Evolutionary conservation across 2,888 invertebrate species (phyloP), one percentile per base, ranked within the genome.

Genomic region (Ophion ventricosus): DNA sequence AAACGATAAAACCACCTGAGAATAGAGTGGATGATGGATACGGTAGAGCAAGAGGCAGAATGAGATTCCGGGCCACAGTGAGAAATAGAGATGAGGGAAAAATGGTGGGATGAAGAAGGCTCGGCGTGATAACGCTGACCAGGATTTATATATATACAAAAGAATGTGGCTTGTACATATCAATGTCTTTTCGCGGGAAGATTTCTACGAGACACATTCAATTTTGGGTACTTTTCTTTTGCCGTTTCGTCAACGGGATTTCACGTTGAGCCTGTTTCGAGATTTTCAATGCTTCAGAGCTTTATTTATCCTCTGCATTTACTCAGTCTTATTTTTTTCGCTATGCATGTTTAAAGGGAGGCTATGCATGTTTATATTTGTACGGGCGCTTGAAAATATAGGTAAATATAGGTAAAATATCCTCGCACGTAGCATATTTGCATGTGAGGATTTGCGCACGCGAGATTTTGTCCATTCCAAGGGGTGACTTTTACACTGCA

Each of bases 81-180:
- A 70, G 54, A 70, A 56, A 72, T 76, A 61, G 72, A 26, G 64
- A 64, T 64, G 35, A 64, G 59, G 69, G 49, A 70, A 74, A 57
- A 75, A 40, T 49, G 66, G 70, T 43, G 43, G 61, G 78, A 66
- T 56, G 76, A 73, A 79, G 70, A 82, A 73, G 80, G 54, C 75
- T 77, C 82, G 75, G 64, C 61, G n/a, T 81, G 84, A 87, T 86
- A 85, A 85, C 85, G 82, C 85, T 86, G 87, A 87, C 87, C 86
- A 82, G 66, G 61, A 63, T 80, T 81, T 84, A 49, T 43, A 43
- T 43, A 43, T 43, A 10, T 61, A 61, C 35, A 29, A 29, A 14
- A 73, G 57, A 26, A 77, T 61, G 43, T 29, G 63, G 70, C 77
- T 74, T 25, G 25, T 40, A 17, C 61, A 26, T 64, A n/a, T 56